Base-by-base conservation (phyloP, 1,140 invertebrate species). In the Drosophila navojoa region DNA sequence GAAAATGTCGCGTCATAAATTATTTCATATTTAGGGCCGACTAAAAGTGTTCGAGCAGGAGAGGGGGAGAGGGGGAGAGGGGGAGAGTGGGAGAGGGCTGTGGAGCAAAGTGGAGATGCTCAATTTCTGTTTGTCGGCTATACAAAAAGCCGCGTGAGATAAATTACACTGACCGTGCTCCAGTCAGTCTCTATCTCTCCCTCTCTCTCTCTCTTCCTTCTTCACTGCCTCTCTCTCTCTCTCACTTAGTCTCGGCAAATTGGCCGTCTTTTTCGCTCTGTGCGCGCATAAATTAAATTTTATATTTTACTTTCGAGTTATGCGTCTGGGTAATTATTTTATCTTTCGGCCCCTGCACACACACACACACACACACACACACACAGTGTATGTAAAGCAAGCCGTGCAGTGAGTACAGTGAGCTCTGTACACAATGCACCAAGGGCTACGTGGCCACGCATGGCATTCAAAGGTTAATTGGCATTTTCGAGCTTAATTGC, bases 1-100 rank as follows among this genome's bases (percentile, higher is more conserved):
- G 86, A 90, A 90, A 90, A 90, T 90, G 86, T 90, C 85, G 85
- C 86, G 81, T 90, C 85, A 85, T 90, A 90, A 90, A 90, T 90
- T 90, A 90, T 90, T 84, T 89, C 79, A 80, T 89, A 90, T 87
- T 87, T 89, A 87, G 79, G 79, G 79, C 76, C 67, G 27, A 29
- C 15, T 11, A 53, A 29, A 15, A 49, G 45, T 11, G 19, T 15
- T 32, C n/a, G 63, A 49, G 47, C 3, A 19, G 35, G 15, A 22
- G 38, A 29, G 49, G 45, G 49, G 13, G 49, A 50, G 57, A 53
- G 44, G 55, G 62, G 63, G 59, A 45, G 57, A 16, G 13, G 9
- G 27, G 32, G 2, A 35, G 38, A 22, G 47, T 10, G 5, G 29
- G 7, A 44, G 40, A 44, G 35, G 15, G 42, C n/a, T 11, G 4